A percentile compares a stretch with the other conserved stretches of the same genome.
phyloP scores from a whole-genome alignment of 2,113 vertebrate genomes.

The Acinonyx jubatus region DNA sequence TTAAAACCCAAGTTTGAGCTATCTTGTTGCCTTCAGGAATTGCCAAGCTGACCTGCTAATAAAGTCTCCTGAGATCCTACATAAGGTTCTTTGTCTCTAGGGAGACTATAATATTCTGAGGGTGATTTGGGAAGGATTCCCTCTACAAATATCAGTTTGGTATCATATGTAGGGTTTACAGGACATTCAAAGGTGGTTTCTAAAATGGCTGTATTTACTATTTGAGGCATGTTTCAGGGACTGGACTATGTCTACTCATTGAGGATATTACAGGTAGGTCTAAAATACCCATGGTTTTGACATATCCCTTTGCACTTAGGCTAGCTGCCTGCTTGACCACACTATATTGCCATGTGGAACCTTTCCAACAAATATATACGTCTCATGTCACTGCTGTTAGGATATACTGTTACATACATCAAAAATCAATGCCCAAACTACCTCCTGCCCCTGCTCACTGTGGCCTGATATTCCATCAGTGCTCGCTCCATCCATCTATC shows the following conservation, averaged over 20 bases:
- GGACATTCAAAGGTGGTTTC: background rate
- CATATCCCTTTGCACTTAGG: background rate
- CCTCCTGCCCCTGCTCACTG: background rate
- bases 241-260: background rate
- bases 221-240: background rate
- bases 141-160: background rate
- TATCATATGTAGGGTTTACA: background rate
- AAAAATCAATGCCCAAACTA: constrained; percentile 10
- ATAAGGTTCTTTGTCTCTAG: background rate
- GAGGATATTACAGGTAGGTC: background rate
- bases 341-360: background rate
- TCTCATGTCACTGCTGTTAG: background rate
- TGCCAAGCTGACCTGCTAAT: background rate
- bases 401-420: background rate
- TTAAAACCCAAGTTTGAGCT: background rate
- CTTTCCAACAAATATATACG: background rate
- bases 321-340: background rate
- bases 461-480: background rate
- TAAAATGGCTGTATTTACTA: background rate
- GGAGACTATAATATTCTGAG: background rate
- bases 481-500: background rate
- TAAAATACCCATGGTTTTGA: background rate
- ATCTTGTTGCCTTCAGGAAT: background rate
- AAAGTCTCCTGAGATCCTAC: background rate
- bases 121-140: background rate